Conservation (phyloP, 2,113 vertebrate species). For the Neopipo cinnamomea region DNA sequence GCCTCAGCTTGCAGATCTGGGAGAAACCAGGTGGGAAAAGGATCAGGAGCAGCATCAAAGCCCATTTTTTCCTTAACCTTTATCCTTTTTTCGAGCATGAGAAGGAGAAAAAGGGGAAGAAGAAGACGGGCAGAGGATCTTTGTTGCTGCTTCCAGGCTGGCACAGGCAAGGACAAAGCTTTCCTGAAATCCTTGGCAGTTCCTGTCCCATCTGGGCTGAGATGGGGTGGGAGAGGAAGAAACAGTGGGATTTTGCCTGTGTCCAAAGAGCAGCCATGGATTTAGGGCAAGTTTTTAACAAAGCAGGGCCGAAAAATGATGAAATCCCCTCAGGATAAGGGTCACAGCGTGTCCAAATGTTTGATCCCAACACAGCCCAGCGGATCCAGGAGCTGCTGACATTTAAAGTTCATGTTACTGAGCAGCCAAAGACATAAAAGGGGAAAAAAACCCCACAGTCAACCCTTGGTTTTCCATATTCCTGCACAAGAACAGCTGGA, state of each 20-base stretch:
- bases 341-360: not conserved
- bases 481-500: not conserved
- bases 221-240: not conserved
- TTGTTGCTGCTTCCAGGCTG: not conserved
- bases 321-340: not conserved
- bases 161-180: not conserved
- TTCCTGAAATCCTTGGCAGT: not conserved
- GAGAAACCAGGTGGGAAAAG: not conserved
- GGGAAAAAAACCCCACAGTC: not conserved
- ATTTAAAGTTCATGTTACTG: not conserved
- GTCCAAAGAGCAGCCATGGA: not conserved
- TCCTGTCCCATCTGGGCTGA: not conserved
- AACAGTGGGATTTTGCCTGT: not conserved
- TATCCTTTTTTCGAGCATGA: not conserved
- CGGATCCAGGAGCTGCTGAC: not conserved
- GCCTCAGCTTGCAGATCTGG: not conserved
- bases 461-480: not conserved
- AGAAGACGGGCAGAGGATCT: not conserved
- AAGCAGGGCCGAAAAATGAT: not conserved
- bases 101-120: not conserved
- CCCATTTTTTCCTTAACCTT: not conserved
- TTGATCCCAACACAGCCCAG: rapidly evolving
- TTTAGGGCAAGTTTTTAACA: not conserved
- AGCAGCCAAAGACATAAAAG: not conserved
- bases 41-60: not conserved